Percentiles rank a stretch among this genome's conserved stretches.
These are phyloP conservation scores for Drosophila mulleri DNA, from an alignment of 2,888 invertebrate species.

Conservation along the genomic window DNA sequence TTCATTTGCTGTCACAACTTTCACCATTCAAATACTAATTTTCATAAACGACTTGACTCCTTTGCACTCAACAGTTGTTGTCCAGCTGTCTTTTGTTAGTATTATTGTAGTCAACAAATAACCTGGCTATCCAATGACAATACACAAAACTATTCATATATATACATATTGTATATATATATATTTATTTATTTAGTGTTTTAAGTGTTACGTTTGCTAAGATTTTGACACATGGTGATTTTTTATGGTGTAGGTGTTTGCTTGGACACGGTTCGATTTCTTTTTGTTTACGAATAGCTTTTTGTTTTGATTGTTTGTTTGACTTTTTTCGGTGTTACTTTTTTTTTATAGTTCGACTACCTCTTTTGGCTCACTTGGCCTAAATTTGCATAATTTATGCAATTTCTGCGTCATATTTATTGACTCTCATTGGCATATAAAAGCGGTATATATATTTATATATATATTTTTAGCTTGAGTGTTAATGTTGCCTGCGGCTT, in stretches of 20 bases:
- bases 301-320: slow-evolving; percentile 37
- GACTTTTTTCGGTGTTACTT: slow-evolving; percentile 5
- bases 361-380: slow-evolving; percentile 61
- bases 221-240: slow-evolving; percentile 37
- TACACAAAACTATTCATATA: slow-evolving; percentile 1
- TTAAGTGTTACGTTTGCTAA: slow-evolving; percentile 33
- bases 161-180: not conserved
- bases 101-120: slow-evolving; percentile 25
- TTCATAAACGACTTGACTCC: slow-evolving; percentile 52
- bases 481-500: slow-evolving; percentile 23
- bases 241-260: slow-evolving; percentile 53
- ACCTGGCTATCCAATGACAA: slow-evolving; percentile 21
- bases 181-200: not conserved
- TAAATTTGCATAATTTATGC: slow-evolving; percentile 73
- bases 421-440: slow-evolving; percentile 33
- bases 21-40: slow-evolving; percentile 50
- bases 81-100: slow-evolving; percentile 13
- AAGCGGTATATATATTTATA: slow-evolving; percentile 15
- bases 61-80: slow-evolving; percentile 39
- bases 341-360: slow-evolving; percentile 50
- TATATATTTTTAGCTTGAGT: slow-evolving; percentile 18
- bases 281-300: slow-evolving; percentile 43
- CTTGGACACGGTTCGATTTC: slow-evolving; percentile 49
- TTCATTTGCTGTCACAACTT: slow-evolving; percentile 45
- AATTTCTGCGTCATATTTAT: slow-evolving; percentile 54